phyloP scores from a whole-genome alignment of 1,140 invertebrate species.

The Oryctes rhinoceros region DNA sequence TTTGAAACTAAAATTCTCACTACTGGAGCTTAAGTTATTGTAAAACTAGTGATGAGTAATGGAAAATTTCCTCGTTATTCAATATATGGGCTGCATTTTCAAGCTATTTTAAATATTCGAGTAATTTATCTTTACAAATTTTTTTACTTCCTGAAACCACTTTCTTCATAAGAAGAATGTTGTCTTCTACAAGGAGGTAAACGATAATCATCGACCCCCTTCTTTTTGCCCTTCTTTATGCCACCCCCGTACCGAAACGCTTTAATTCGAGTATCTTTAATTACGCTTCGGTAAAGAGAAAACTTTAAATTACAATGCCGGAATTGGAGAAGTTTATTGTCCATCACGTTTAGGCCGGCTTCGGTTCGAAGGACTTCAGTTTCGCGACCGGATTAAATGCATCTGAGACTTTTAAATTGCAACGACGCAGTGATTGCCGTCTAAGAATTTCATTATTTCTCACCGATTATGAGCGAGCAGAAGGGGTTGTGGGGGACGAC shows the following conservation, averaged over 20 bases:
- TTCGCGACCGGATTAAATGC: constrained; percentile 22
- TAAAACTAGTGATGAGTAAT: no score
- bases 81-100: no score
- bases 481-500: neutral
- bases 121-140: no score
- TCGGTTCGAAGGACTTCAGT: neutral
- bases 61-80: no score
- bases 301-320: constrained; percentile 33
- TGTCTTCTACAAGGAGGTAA: neutral
- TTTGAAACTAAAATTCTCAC: no score
- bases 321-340: constrained; percentile 32
- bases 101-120: neutral
- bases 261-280: constrained; percentile 20
- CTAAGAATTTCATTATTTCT: constrained; percentile 42
- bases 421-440: constrained; percentile 18
- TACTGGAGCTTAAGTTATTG: no score
- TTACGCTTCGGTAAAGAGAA: constrained; percentile 12
- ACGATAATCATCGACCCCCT: neutral
- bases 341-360: constrained; percentile 18
- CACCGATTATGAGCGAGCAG: constrained; percentile 26
- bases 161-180: no score
- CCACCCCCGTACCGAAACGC: neutral
- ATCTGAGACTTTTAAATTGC: constrained; percentile 39
- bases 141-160: no score
- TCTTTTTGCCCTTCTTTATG: neutral